Conservation (phyloP, 2,797 vertebrate species). For the Melanogrammus aeglefinus region DNA sequence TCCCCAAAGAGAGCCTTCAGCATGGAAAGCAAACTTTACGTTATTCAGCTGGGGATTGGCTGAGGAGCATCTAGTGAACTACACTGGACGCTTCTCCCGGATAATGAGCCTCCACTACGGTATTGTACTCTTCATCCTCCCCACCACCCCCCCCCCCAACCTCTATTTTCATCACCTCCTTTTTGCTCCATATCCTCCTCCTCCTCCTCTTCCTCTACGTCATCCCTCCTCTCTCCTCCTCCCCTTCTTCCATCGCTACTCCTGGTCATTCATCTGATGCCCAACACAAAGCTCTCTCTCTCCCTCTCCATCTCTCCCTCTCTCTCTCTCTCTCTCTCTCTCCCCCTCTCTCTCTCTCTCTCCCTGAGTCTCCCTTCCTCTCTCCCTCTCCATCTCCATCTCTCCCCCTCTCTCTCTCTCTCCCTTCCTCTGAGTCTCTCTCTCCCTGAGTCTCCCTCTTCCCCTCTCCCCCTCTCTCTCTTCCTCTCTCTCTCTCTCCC, state of each 20-base stretch:
- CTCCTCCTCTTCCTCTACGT: too few species aligned
- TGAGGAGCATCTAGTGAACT: conserved; percentile 37
- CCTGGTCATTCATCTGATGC: conserved; percentile 51
- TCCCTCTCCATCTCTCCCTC: too few species aligned
- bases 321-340: neutral
- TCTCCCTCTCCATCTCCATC: too few species aligned
- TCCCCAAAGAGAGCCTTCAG: conserved; percentile 13
- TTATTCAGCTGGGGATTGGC: conserved; percentile 57
- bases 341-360: too few species aligned
- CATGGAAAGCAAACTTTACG: conserved; percentile 48
- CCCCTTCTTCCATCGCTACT: neutral
- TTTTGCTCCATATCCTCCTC: too few species aligned
- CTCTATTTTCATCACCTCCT: conserved; percentile 11
- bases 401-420: too few species aligned
- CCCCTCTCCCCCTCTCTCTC: neutral
- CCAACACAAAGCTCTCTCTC: conserved; percentile 55
- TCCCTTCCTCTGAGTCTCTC: too few species aligned
- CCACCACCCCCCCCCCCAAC: conserved; percentile 26
- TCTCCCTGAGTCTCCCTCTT: too few species aligned
- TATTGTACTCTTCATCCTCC: conserved; percentile 19
- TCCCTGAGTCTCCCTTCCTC: too few species aligned
- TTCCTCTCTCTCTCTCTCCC: too few species aligned
- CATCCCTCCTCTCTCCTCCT: too few species aligned
- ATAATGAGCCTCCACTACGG: conserved; percentile 65
- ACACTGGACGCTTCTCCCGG: conserved; percentile 45